Evolutionary conservation across 2,113 vertebrate genomes (phyloP).

Genomic region (Anser brachyrhynchus): DNA sequence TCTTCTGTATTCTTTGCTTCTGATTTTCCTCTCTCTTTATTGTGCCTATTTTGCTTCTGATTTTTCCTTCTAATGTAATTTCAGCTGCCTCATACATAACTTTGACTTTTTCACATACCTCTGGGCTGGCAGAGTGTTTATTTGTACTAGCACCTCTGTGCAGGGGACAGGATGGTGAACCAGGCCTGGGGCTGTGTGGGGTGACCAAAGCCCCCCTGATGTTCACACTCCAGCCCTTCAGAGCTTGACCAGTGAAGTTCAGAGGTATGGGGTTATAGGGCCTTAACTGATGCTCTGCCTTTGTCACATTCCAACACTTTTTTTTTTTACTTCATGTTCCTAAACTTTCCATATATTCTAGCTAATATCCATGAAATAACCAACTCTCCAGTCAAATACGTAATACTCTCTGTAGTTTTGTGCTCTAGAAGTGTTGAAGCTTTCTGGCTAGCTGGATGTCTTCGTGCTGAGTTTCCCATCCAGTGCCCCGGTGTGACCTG

Average conservation of each 20-base stretch:
- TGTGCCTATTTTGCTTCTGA: constrained; percentile 57
- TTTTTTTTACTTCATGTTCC: constrained; percentile 34
- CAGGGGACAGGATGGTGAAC: neutral
- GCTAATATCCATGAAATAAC: constrained; percentile 61
- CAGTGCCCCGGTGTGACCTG: too few species aligned
- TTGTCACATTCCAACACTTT: constrained; percentile 28
- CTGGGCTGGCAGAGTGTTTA: neutral
- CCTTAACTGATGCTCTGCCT: constrained; percentile 36
- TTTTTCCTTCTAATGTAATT: constrained; percentile 39
- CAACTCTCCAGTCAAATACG: neutral
- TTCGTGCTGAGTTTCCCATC: neutral
- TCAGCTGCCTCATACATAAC: constrained; percentile 21
- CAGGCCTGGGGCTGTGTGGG: too few species aligned
- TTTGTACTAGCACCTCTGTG: neutral
- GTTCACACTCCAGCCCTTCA: accelerated
- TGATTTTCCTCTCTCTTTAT: constrained; percentile 66
- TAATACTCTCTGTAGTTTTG: neutral
- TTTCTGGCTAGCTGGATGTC: neutral
- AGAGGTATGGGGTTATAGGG: neutral
- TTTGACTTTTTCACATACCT: constrained; percentile 5
- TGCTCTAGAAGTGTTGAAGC: neutral
- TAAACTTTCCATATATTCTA: constrained; percentile 53
- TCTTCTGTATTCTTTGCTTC: constrained; percentile 75
- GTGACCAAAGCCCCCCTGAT: too few species aligned
- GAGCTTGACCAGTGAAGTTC: neutral